Percentiles rank a stretch among this genome's conserved stretches.
Conservation (phyloP, 2,888 invertebrate species). For the Microctonus aethiopoides region DNA sequence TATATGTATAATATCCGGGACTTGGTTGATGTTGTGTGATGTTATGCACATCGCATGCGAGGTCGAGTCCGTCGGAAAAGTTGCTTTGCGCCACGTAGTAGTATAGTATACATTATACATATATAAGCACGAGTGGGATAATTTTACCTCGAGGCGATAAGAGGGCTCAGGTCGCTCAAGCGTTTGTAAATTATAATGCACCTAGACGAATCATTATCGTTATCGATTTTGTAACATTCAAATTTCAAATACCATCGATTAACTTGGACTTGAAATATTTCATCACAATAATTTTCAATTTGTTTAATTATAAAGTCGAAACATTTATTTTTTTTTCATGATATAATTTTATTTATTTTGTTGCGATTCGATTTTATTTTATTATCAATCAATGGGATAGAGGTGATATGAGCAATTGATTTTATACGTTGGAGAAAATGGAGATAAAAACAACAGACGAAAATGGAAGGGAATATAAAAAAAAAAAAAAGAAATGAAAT, state of each 20-base stretch:
- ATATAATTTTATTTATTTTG: not conserved
- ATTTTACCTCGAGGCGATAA: slow-evolving; percentile 49
- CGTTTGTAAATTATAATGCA: slow-evolving; percentile 49
- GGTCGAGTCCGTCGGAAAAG: slow-evolving; percentile 39
- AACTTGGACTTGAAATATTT: not conserved
- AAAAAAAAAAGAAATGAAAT: slow-evolving; percentile 27
- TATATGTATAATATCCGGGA: not conserved
- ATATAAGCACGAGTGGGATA: slow-evolving; percentile 34
- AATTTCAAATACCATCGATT: not conserved
- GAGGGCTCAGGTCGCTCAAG: slow-evolving; percentile 38
- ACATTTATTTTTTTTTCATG: not conserved
- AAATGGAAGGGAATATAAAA: not conserved
- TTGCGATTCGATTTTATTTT: not conserved
- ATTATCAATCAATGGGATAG: not conserved
- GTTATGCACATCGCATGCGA: slow-evolving; percentile 38
- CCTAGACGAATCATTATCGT: slow-evolving; percentile 46
- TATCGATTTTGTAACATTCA: slow-evolving; percentile 1
- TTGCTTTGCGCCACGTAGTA: slow-evolving; percentile 30
- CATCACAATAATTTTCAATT: not conserved
- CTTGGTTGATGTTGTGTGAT: slow-evolving; percentile 3
- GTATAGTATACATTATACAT: not conserved
- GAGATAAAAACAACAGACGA: not conserved
- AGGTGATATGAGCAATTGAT: not conserved
- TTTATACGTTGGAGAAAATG: not conserved
- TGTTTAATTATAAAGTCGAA: not conserved